phyloP scores from a whole-genome alignment of 1,140 invertebrate species.

The Piezodorus guildinii region DNA sequence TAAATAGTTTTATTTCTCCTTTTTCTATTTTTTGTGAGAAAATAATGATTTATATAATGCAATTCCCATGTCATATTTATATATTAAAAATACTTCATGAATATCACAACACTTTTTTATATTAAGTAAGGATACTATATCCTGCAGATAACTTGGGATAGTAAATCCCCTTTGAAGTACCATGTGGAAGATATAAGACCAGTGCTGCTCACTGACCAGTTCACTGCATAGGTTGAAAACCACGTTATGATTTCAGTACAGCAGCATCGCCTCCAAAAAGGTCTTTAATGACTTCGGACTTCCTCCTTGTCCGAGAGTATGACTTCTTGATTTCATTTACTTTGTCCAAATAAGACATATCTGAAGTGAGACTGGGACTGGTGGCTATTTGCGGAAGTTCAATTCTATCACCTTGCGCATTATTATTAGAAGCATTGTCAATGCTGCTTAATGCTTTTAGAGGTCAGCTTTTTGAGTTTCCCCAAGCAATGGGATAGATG shows the following conservation, averaged over 20 bases:
- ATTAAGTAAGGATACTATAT: too few species aligned
- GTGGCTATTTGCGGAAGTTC: neutral
- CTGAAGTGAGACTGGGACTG: too few species aligned
- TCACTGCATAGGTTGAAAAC: neutral
- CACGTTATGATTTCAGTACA: neutral
- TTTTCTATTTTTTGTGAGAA: too few species aligned
- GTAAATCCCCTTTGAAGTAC: too few species aligned
- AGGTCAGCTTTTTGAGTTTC: constrained; percentile 12
- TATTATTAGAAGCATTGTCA: neutral
- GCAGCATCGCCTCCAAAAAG: neutral
- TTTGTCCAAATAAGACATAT: too few species aligned
- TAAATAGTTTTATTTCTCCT: too few species aligned
- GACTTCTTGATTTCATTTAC: neutral
- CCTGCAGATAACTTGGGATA: too few species aligned
- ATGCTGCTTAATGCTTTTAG: constrained; percentile 18
- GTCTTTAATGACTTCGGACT: neutral
- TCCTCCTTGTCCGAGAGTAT: neutral
- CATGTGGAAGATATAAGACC: neutral
- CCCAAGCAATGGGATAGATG: neutral
- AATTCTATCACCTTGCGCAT: neutral
- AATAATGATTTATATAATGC: too few species aligned
- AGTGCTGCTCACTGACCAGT: neutral
- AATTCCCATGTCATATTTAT: too few species aligned
- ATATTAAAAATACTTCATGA: too few species aligned
- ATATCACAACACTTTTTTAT: too few species aligned